Evolutionary conservation across 2,797 vertebrate species (phyloP).

Genomic region (Molossus alvarezi): DNA sequence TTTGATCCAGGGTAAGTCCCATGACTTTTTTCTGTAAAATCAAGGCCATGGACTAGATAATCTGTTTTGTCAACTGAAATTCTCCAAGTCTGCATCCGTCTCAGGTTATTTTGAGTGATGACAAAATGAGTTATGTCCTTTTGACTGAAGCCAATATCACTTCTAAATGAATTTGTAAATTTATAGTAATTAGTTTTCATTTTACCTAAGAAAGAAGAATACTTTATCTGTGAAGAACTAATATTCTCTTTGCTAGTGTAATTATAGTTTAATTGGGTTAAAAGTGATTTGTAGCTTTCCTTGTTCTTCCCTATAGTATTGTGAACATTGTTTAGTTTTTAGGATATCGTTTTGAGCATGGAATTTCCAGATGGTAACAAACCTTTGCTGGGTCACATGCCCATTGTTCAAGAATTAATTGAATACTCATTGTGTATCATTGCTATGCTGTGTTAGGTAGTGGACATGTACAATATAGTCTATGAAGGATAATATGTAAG

Average conservation of each 20-base stretch:
- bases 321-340: slow-evolving; percentile 21
- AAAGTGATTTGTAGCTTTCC: slow-evolving; percentile 51
- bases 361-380: not conserved
- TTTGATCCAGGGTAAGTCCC: not conserved
- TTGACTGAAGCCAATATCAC: slow-evolving; percentile 1
- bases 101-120: slow-evolving; percentile 7
- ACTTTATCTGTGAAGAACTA: not conserved
- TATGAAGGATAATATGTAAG: not conserved
- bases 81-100: not conserved
- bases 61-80: not conserved
- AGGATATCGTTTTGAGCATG: not conserved
- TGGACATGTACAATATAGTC: not conserved
- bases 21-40: slow-evolving; percentile 19
- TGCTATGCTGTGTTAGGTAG: not conserved
- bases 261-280: slow-evolving; percentile 27
- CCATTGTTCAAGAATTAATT: not conserved
- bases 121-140: slow-evolving; percentile 2
- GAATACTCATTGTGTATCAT: not conserved
- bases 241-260: not conserved
- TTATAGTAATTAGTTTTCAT: slow-evolving; percentile 50
- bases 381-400: not conserved
- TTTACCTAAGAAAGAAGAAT: slow-evolving; percentile 23
- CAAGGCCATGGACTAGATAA: not conserved
- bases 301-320: not conserved
- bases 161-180: slow-evolving; percentile 59